Evolutionary conservation across 2,797 vertebrate genomes (phyloP).

Genomic region (Rhabdomys pumilio): DNA sequence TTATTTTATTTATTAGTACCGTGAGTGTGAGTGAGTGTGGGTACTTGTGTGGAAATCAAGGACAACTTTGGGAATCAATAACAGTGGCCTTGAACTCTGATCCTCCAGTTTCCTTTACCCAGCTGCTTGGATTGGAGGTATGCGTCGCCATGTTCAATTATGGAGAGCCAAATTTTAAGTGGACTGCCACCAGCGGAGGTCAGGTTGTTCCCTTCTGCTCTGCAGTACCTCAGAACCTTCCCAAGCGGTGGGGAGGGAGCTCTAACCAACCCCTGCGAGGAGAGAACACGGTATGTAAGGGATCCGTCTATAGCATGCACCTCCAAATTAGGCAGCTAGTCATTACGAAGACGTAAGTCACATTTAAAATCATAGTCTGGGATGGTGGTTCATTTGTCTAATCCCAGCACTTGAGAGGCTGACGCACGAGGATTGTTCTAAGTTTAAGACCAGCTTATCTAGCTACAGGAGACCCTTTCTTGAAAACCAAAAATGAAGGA

Average conservation of each 20-base stretch:
- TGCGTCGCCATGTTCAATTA: neutral
- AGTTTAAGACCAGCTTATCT: neutral
- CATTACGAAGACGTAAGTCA: constrained; percentile 56
- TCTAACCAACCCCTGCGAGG: neutral
- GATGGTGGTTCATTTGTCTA: neutral
- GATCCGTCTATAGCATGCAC: neutral
- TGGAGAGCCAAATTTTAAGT: neutral
- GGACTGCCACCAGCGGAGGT: neutral
- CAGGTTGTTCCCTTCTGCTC: neutral
- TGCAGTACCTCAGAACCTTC: neutral
- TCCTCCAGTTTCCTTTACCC: neutral
- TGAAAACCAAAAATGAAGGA: neutral
- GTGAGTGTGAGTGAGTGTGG: neutral
- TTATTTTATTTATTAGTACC: neutral
- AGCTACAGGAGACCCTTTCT: neutral
- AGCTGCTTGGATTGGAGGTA: neutral
- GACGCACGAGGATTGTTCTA: neutral
- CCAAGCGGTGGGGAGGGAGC: neutral
- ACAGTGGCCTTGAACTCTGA: neutral
- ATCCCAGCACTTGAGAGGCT: neutral
- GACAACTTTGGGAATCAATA: neutral
- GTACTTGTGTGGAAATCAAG: neutral
- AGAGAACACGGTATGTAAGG: neutral
- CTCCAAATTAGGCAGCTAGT: constrained; percentile 66
- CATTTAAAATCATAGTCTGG: constrained; percentile 56